Conservation (phyloP, 2,797 vertebrate species). For the Acrossocheilus wenchowensis region DNA sequence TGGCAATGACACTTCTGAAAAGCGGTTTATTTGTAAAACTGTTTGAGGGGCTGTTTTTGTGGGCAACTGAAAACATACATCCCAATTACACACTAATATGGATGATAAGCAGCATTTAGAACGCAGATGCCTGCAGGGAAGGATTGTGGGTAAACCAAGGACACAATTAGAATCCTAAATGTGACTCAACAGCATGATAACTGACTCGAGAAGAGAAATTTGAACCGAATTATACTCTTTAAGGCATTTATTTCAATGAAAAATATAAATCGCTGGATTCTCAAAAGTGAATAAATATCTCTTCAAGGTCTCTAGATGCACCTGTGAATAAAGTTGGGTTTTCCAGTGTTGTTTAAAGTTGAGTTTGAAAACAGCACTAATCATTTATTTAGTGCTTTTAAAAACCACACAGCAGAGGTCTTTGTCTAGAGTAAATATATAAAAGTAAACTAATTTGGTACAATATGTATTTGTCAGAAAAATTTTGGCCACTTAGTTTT, state of each 20-base stretch:
- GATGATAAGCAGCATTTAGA: constrained; percentile 19
- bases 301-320: neutral
- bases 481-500: neutral
- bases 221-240: constrained; percentile 4
- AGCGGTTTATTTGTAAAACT: neutral
- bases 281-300: neutral
- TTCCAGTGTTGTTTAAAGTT: neutral
- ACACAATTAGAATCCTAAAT: constrained; percentile 65
- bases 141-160: constrained; percentile 53
- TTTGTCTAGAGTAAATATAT: neutral
- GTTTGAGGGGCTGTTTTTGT: constrained; percentile 13
- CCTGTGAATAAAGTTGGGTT: neutral
- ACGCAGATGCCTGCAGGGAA: constrained; percentile 3
- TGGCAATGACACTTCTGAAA: neutral
- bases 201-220: constrained; percentile 56
- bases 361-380: neutral
- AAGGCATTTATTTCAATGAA: neutral
- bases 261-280: neutral
- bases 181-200: constrained; percentile 73
- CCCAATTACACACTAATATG: constrained; percentile 11
- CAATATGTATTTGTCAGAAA: neutral
- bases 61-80: constrained; percentile 2
- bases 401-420: neutral
- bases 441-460: neutral
- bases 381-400: neutral